Evolutionary conservation across 2,888 invertebrate genomes (phyloP), one percentile per base, ranked within the genome.

Genomic region (Euzophera pinguis): DNA sequence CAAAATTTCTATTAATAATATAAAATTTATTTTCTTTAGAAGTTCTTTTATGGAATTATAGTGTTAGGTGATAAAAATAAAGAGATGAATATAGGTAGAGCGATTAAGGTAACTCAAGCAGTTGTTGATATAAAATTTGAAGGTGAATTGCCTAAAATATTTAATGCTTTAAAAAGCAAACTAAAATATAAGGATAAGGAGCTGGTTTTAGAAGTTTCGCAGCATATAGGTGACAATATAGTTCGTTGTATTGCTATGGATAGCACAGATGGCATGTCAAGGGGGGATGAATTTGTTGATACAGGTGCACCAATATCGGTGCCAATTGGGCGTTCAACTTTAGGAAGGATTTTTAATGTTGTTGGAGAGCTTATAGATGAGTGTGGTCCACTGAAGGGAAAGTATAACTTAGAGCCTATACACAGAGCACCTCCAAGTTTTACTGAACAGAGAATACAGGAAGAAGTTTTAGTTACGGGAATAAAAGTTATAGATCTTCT

Each of bases 91-190:
- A n/a, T n/a, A 50, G 56, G 56, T 56, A 57, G 56, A 47, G 60
- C 57, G 45, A 56, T 60, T 13, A 56, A 57, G 0, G 57, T 60
- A 29, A 57, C 57, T 35, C 57, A 56, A 93, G 98, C 99, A 79
- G 98, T 99, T 37, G 98, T 99, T 52, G 99, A 99, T 81, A 98
- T 99, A 8, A 98, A 98, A 82, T 99, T 99, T 78, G 98, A 98
- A 56, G 97, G 96, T 65, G 92, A 93, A 53, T 92, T 99, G 51
- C 99, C 99, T 53, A 94, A 97, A 50, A 99, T 99, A 84, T 93
- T 99, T 58, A 99, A 99, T 91, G 97, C 98, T 53, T 91, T 99
- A n/a, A n/a, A n/a, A n/a, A n/a, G n/a, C n/a, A n/a, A n/a, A n/a
- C n/a, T n/a, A n/a, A n/a, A n/a, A n/a, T n/a, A n/a, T n/a, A n/a